These are phyloP conservation scores for Prionailurus bengalensis DNA, from an alignment of 2,113 vertebrate genomes.

Conservation along the genomic window DNA sequence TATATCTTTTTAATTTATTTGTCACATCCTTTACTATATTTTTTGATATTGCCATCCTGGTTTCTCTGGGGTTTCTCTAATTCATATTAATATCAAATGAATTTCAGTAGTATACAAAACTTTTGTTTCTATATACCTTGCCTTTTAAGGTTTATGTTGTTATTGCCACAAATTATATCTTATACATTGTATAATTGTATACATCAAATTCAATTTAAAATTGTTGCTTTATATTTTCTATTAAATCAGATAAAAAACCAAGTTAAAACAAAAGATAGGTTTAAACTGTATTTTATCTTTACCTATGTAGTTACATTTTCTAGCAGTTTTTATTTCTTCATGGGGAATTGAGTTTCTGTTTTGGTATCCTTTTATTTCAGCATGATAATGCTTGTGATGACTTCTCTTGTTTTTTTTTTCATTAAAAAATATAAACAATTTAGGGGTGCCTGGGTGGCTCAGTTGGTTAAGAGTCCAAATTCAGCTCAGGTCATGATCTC, in stretches of 20 bases:
- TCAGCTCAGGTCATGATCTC: too few species aligned
- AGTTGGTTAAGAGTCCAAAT: too few species aligned
- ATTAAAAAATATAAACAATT: conserved; percentile 35
- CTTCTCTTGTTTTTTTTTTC: background rate
- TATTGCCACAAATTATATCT: background rate
- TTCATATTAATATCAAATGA: background rate
- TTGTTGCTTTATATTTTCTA: background rate
- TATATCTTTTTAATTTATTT: background rate
- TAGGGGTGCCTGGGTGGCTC: background rate
- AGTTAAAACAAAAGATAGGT: background rate
- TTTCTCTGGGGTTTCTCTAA: background rate
- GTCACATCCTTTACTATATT: background rate
- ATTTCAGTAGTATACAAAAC: background rate
- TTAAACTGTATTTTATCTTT: background rate
- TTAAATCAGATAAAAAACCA: background rate
- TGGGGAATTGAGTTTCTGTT: background rate
- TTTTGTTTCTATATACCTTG: background rate
- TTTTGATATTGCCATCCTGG: background rate
- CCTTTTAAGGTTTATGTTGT: background rate
- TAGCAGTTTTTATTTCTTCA: background rate
- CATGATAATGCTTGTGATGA: background rate
- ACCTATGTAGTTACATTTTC: background rate
- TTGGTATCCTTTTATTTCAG: background rate
- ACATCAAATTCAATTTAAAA: background rate
- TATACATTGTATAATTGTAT: background rate